Percentiles rank a stretch among this genome's conserved stretches.
Conservation (phyloP, 2,888 invertebrate species). For the Chouioia cunea region DNA sequence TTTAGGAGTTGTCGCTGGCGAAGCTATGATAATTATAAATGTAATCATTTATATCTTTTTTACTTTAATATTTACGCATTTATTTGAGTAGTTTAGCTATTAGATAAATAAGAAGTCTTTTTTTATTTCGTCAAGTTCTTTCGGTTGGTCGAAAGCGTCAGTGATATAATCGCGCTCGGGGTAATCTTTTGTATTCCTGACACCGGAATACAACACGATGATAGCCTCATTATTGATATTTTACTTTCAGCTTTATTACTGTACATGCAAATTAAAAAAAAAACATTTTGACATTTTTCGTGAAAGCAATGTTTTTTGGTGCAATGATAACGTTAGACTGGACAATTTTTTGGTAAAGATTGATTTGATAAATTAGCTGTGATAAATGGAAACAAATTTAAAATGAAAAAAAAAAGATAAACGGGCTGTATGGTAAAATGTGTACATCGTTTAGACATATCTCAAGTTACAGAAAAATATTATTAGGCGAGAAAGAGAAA, state of each 20-base stretch:
- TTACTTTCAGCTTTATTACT: background rate
- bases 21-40: slow-evolving; percentile 4
- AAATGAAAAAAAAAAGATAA: slow-evolving; percentile 18
- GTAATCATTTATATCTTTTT: slow-evolving; percentile 3
- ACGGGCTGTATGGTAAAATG: background rate
- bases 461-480: background rate
- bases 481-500: slow-evolving; percentile 22
- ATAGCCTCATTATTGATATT: slow-evolving; percentile 26
- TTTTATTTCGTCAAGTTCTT: slow-evolving; percentile 10
- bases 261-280: background rate
- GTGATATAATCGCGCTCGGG: slow-evolving; percentile 52
- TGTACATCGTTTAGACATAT: background rate
- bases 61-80: slow-evolving; percentile 12
- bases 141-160: slow-evolving; percentile 13
- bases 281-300: slow-evolving; percentile 9
- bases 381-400: slow-evolving; percentile 42
- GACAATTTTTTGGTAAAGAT: slow-evolving; percentile 28
- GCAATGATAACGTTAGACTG: slow-evolving; percentile 36
- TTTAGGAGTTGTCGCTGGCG: slow-evolving; percentile 23
- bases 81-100: slow-evolving; percentile 31
- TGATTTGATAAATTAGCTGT: slow-evolving; percentile 51
- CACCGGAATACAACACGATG: background rate
- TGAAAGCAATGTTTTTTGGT: slow-evolving; percentile 36
- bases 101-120: slow-evolving; percentile 9
- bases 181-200: slow-evolving; percentile 40